Evolutionary conservation across 2,888 invertebrate genomes (phyloP), one percentile per base, ranked within the genome.

Genomic region (Schizotus pectinicornis): DNA sequence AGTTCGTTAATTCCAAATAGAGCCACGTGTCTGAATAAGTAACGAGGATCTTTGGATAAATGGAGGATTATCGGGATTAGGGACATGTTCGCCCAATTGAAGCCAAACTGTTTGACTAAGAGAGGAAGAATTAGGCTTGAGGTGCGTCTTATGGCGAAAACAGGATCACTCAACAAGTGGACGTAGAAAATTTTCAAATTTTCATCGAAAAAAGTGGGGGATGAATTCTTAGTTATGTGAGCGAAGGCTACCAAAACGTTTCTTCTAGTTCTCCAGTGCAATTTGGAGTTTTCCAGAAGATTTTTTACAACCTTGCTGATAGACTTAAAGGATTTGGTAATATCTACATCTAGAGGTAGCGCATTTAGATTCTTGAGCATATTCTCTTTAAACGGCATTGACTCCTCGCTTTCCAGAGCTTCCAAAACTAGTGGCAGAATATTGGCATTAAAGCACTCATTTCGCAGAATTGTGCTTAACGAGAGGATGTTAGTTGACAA

Each of bases 1-100:
- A 79, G 55, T 67, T 79, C 78, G 49, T 75, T 72, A 5, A 78
- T 74, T 13, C 74, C 72, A 56, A 75, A 78, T 12, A 79, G 59
- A 6, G 74, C 67, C 3, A 76, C 69, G 45, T 71, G 73, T 54
- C 78, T 67, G 41, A 72, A 74, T 9, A 77, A 64, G 61, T 78
- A 79, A 52, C 72, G 67, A 8, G 59, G 63, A 58, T 78, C 75
- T 47, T 69, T 71, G 0, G 69, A 57, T 35, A 74, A 74, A 43
- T 68, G 67, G 8, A 71, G 62, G 34, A 76, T 68, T 45, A 67
- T 71, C 2, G 76, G 75, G 13, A 77, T 64, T 3, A 79, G 63
- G 11, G 75, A 68, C 31, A 67, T 61, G 6, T 61, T 63, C 0
- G 73, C 69, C 78, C 78, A 79, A 36, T 63, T 64, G n/a, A 74